A percentile compares a stretch with the other conserved stretches of the same genome.
Evolutionary conservation across 1,140 invertebrate genomes (phyloP).

Genomic region (Drosophila pseudoananassae): DNA sequence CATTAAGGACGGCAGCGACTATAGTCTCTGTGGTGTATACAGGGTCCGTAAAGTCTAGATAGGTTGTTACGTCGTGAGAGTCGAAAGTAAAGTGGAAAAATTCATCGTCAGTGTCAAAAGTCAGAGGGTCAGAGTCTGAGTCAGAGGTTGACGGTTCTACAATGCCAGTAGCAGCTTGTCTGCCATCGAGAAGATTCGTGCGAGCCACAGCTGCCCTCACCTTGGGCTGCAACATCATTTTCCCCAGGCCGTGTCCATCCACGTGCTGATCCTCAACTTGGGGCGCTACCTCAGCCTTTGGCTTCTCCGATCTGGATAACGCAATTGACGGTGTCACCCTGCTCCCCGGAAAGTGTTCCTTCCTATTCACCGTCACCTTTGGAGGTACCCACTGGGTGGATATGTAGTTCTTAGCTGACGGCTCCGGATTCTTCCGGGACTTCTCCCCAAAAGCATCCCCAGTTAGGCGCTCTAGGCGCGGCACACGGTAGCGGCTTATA

Average conservation of each 20-base stretch:
- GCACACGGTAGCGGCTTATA: not conserved
- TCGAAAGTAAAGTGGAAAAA: too few relatives aligned
- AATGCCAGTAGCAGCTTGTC: too few relatives aligned
- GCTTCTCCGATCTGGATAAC: not conserved
- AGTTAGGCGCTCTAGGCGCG: too few relatives aligned
- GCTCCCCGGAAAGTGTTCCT: not conserved
- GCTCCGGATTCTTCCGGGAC: not conserved
- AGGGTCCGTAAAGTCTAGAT: too few relatives aligned
- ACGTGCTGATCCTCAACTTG: not conserved
- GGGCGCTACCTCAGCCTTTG: not conserved
- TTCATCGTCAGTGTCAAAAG: too few relatives aligned
- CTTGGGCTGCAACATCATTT: not conserved
- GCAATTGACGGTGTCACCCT: not conserved
- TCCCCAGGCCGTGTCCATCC: not conserved
- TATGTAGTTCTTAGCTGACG: not conserved
- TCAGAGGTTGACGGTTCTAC: not conserved
- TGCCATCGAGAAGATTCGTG: not conserved
- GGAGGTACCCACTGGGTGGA: too few relatives aligned
- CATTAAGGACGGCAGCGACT: too few relatives aligned
- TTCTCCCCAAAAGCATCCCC: not conserved
- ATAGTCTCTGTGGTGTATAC: too few relatives aligned
- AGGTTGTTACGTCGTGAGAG: not conserved
- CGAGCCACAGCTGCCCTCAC: not conserved
- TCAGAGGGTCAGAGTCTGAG: not conserved
- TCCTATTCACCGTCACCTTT: not conserved